phyloP scores from a whole-genome alignment of 2,797 vertebrate species.

The Eulemur albifrons region DNA sequence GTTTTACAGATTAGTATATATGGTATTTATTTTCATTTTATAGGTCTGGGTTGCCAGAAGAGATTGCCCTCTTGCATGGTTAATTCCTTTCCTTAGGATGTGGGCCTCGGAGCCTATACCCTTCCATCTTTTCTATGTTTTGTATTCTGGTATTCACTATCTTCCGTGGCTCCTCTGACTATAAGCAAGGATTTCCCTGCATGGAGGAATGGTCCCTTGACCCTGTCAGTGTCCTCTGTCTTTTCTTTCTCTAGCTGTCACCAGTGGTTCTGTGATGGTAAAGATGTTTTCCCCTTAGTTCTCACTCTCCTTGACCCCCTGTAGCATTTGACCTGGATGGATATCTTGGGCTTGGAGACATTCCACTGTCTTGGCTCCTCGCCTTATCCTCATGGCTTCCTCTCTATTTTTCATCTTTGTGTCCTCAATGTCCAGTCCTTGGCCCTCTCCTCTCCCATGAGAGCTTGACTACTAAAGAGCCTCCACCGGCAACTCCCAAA shows the following conservation, averaged over 20 bases:
- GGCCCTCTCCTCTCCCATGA: background rate
- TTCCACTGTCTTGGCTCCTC: background rate
- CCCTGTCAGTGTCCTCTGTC: too few species aligned
- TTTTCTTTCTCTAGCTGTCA: background rate
- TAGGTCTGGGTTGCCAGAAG: background rate
- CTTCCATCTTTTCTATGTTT: background rate
- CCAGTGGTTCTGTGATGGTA: background rate
- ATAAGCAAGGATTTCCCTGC: background rate
- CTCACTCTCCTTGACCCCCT: background rate
- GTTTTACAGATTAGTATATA: background rate
- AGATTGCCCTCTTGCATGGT: too few species aligned
- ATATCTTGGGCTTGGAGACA: background rate
- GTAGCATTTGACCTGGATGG: background rate
- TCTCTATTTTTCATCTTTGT: background rate
- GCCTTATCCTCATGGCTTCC: background rate
- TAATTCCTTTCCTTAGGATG: background rate
- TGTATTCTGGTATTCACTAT: background rate
- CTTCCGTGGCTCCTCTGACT: background rate
- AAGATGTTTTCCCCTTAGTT: background rate
- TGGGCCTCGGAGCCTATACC: background rate
- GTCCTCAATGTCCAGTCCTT: background rate
- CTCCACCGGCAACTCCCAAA: background rate
- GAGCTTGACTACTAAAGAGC: background rate
- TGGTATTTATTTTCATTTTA: background rate
- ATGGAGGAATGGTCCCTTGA: background rate